phyloP scores from a whole-genome alignment of 2,113 vertebrate species.

The Hypanus sabinus region DNA sequence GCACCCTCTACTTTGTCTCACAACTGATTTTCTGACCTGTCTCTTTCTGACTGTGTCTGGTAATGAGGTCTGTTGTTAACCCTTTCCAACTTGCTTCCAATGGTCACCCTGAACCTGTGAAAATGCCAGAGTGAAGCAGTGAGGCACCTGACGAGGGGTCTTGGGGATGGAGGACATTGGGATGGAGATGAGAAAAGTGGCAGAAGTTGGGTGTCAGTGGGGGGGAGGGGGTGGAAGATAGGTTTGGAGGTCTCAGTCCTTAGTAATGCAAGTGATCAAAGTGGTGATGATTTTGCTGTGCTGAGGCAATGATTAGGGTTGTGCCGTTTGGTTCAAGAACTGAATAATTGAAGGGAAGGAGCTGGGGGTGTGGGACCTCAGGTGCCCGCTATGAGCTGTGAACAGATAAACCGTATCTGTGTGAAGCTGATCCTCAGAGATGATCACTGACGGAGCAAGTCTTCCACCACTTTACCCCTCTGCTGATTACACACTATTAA shows the following conservation, averaged over 20 bases:
- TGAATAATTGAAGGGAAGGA: too few relatives aligned
- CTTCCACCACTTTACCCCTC: not conserved
- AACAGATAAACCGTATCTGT: not conserved
- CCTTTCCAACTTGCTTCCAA: not conserved
- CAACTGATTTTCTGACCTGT: conserved; percentile 71
- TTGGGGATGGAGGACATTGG: too few relatives aligned
- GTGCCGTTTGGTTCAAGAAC: too few relatives aligned
- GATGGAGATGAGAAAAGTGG: too few relatives aligned
- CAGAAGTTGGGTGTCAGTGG: not conserved
- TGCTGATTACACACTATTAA: not conserved
- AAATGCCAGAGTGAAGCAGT: too few relatives aligned
- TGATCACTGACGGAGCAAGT: not conserved
- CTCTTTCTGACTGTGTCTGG: conserved; percentile 43
- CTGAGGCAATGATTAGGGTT: too few relatives aligned
- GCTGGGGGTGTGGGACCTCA: too few relatives aligned
- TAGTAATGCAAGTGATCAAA: too few relatives aligned
- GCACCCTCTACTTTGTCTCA: conserved; percentile 71
- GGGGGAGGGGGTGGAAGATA: not conserved
- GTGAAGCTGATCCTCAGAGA: not conserved
- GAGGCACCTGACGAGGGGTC: too few relatives aligned
- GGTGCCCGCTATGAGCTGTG: too few relatives aligned
- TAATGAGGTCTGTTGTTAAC: conserved; percentile 11
- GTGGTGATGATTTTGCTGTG: too few relatives aligned
- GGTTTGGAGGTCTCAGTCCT: not conserved
- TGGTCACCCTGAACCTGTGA: not conserved